Evolutionary conservation across 1,140 invertebrate genomes (phyloP).

Genomic region (Caenorhabditis tropicalis): DNA sequence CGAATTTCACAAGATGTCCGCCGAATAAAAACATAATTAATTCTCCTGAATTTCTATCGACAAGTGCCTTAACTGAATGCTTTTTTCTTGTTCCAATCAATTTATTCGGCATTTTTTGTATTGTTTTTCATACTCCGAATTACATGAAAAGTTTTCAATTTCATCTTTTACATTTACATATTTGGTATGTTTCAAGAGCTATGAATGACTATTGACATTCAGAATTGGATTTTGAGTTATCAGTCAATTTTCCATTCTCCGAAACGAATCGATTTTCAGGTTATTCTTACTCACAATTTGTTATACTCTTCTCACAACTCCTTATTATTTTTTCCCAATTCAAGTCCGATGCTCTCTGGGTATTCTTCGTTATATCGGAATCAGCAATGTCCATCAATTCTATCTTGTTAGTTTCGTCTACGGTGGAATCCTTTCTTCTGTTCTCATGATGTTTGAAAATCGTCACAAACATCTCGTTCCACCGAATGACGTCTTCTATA

Average conservation of each 20-base stretch:
- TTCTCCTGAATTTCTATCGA: neutral
- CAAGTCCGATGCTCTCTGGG: neutral
- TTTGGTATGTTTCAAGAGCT: neutral
- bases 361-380: neutral
- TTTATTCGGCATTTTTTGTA: neutral
- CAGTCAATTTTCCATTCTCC: neutral
- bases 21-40: neutral
- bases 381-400: neutral
- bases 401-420: neutral
- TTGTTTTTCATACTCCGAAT: neutral
- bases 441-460: neutral
- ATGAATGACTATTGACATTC: no score
- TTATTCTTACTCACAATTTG: neutral
- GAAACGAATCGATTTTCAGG: neutral
- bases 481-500: neutral
- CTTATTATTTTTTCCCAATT: neutral
- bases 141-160: neutral
- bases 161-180: neutral
- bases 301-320: neutral
- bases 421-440: neutral
- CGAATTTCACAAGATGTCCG: neutral
- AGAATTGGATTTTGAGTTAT: no score
- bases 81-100: neutral
- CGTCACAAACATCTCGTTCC: neutral
- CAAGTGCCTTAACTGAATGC: neutral